These are phyloP conservation scores for Polyploca ridens DNA, from an alignment of 2,888 invertebrate genomes.

Conservation along the genomic window DNA sequence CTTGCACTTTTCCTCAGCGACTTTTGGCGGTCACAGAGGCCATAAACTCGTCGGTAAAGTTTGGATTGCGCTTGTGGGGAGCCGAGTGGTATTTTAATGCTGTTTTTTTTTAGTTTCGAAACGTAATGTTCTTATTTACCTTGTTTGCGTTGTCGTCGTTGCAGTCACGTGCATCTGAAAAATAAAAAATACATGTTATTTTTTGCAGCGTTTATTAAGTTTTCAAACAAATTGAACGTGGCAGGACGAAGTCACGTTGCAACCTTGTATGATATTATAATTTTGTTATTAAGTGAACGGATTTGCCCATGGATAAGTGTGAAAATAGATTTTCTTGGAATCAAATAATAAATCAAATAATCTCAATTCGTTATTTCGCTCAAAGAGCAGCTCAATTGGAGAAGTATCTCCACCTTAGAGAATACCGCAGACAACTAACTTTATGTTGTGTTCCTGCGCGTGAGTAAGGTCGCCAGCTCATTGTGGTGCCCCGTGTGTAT, in stretches of 20 bases:
- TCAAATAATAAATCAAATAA: no score
- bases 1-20: constrained; percentile 79
- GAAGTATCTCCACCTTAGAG: no score
- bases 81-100: constrained; percentile 54
- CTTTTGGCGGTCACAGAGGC: constrained; percentile 79
- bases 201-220: constrained; percentile 10
- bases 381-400: no score
- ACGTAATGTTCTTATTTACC: constrained; percentile 60
- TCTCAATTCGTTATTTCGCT: no score
- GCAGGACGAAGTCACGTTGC: not conserved
- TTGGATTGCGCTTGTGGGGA: constrained; percentile 71
- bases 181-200: constrained; percentile 35
- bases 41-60: constrained; percentile 77
- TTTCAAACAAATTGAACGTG: not conserved
- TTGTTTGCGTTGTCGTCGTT: constrained; percentile 66
- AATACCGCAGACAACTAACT: no score
- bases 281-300: no score
- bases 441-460: no score
- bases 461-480: no score
- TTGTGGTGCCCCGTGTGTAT: no score
- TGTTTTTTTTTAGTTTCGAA: constrained; percentile 53
- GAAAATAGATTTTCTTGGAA: no score
- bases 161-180: constrained; percentile 77
- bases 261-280: no score
- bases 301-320: no score